Evolutionary conservation across 2,888 invertebrate species (phyloP).

Genomic region (Drosophila paramelanica): DNA sequence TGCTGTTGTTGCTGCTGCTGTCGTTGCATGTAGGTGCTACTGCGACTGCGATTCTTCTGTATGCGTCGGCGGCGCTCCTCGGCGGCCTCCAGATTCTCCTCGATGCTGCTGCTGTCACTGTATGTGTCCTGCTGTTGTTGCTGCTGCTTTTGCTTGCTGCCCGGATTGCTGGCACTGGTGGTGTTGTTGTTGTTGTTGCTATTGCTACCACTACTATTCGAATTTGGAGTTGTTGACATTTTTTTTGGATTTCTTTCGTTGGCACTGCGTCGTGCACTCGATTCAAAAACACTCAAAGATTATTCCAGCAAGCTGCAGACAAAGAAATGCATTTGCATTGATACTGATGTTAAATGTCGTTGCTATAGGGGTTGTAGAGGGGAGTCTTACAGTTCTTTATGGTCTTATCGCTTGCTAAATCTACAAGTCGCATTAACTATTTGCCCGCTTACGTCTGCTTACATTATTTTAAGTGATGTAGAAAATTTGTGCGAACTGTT

Average conservation of each 20-base stretch:
- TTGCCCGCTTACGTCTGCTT: slow-evolving; percentile 24
- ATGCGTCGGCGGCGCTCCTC: slow-evolving; percentile 89
- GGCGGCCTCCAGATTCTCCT: slow-evolving; percentile 90
- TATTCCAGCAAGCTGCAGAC: slow-evolving; percentile 59
- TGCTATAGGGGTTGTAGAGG: not conserved
- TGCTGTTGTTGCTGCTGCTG: slow-evolving; percentile 47
- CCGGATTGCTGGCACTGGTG: slow-evolving; percentile 47
- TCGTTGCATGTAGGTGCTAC: slow-evolving; percentile 77
- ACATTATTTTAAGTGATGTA: slow-evolving; percentile 47
- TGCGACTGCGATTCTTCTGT: slow-evolving; percentile 88
- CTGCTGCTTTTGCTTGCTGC: slow-evolving; percentile 63
- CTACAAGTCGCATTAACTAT: slow-evolving; percentile 61
- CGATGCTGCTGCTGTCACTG: slow-evolving; percentile 93
- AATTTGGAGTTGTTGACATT: slow-evolving; percentile 83
- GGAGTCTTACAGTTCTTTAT: slow-evolving; percentile 9
- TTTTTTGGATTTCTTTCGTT: slow-evolving; percentile 58
- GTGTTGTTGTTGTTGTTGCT: slow-evolving; percentile 66
- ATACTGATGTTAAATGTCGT: not conserved
- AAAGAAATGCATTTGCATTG: slow-evolving; percentile 60
- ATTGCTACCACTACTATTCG: slow-evolving; percentile 81
- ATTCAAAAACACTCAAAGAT: slow-evolving; percentile 32
- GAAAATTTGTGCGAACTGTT: slow-evolving; percentile 55
- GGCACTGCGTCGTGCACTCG: slow-evolving; percentile 41
- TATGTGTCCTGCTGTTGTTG: slow-evolving; percentile 75
- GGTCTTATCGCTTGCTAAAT: slow-evolving; percentile 46